Evolutionary conservation across 2,113 vertebrate species (phyloP).

Genomic region (Caranx melampygus): DNA sequence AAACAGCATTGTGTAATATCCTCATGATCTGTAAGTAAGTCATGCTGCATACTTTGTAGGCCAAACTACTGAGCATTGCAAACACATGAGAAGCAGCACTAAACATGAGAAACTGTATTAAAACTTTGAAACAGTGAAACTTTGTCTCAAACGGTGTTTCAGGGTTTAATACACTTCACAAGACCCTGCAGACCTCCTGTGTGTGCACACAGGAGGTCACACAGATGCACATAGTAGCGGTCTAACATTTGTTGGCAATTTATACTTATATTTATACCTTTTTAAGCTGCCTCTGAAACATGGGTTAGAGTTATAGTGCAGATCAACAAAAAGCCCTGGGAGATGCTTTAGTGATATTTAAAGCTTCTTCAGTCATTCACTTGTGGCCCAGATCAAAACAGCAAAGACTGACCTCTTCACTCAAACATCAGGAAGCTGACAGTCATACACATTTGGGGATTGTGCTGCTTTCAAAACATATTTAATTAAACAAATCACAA

Average conservation of each 20-base stretch:
- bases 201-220: background rate
- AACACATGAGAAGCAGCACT: constrained; percentile 28
- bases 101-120: too few species aligned
- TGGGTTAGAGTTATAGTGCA: background rate
- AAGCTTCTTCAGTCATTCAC: background rate
- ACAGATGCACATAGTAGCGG: background rate
- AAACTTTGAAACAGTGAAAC: too few species aligned
- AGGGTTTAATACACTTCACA: background rate
- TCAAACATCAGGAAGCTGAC: background rate
- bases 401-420: background rate
- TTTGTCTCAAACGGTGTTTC: background rate
- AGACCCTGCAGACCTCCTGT: background rate
- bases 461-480: background rate
- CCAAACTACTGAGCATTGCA: background rate
- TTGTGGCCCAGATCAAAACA: background rate
- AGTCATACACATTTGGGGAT: background rate
- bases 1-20: constrained; percentile 1
- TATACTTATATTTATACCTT: background rate
- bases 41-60: background rate
- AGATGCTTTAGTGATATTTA: background rate
- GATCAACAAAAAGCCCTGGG: background rate
- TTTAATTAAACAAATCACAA: background rate
- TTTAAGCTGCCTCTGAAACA: background rate
- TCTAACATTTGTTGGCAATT: background rate
- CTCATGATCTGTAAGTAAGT: background rate